Percentiles rank a stretch among this genome's conserved stretches.
Evolutionary conservation across 2,113 vertebrate genomes (phyloP).

Genomic region (Microtus ochrogaster): DNA sequence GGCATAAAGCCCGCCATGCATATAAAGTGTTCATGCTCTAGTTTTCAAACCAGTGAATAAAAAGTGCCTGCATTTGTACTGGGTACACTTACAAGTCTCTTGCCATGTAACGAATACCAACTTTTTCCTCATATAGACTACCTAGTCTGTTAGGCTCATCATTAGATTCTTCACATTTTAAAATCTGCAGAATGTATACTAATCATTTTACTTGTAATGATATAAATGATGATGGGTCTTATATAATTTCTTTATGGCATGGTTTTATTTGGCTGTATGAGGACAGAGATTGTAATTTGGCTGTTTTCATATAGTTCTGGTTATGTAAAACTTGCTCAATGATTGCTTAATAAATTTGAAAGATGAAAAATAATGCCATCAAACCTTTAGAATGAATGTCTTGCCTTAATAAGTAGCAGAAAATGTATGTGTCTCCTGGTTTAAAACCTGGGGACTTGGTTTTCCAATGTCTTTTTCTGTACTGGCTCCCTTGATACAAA

Average conservation of each 20-base stretch:
- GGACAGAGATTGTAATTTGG: background rate
- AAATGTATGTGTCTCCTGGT: background rate
- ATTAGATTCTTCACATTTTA: background rate
- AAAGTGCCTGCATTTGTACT: background rate
- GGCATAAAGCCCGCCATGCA: background rate
- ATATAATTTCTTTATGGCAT: background rate
- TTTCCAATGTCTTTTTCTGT: background rate
- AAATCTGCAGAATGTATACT: background rate
- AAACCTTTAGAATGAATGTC: background rate
- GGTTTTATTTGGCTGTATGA: background rate
- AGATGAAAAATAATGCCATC: background rate
- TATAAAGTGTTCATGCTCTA: background rate
- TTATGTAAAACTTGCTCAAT: background rate
- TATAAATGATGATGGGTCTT: background rate
- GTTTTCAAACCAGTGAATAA: background rate
- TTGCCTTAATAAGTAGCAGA: background rate
- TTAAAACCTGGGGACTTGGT: background rate
- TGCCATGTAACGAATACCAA: background rate
- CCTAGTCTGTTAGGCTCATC: background rate
- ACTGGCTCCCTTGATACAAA: slow-evolving; percentile 15
- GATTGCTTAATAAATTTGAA: background rate
- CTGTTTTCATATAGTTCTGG: background rate
- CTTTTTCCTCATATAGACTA: background rate
- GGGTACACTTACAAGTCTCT: background rate
- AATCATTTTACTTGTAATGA: background rate